These are phyloP conservation scores for Tetragnatha versicolor DNA, from an alignment of 1,140 invertebrate species.

Conservation along the genomic window DNA sequence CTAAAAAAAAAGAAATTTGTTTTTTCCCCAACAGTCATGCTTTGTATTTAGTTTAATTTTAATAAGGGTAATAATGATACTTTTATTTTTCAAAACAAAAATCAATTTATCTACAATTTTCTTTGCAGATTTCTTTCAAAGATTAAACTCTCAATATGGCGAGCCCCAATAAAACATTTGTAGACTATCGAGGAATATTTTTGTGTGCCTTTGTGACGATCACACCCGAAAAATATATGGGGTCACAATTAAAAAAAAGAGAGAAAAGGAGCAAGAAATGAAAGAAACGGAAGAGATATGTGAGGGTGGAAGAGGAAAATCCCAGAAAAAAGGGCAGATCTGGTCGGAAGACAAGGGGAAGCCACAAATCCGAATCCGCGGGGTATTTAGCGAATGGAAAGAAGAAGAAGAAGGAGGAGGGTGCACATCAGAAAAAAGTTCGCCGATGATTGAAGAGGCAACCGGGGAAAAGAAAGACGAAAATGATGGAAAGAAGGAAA, in stretches of 20 bases:
- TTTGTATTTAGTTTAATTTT: too few relatives aligned
- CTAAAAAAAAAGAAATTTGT: too few relatives aligned
- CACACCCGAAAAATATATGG: background rate
- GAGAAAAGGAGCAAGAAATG: background rate
- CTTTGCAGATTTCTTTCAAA: too few relatives aligned
- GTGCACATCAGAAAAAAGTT: background rate
- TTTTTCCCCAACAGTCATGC: too few relatives aligned
- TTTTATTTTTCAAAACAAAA: too few relatives aligned
- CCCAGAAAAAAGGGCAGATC: background rate
- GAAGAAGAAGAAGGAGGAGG: conserved; percentile 8
- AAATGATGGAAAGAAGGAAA: conserved; percentile 51
- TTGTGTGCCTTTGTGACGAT: background rate
- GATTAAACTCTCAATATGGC: too few relatives aligned
- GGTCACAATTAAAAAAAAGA: background rate
- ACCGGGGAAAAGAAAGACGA: conserved; percentile 46
- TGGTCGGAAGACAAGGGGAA: conserved; percentile 30
- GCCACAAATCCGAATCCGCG: conserved; percentile 49
- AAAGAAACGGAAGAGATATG: background rate
- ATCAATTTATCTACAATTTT: too few relatives aligned
- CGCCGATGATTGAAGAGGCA: conserved; percentile 35
- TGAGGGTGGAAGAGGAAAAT: background rate
- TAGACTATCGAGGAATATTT: background rate
- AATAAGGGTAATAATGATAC: too few relatives aligned
- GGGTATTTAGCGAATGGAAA: conserved; percentile 50
- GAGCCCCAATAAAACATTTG: background rate